Evolutionary conservation across 2,113 vertebrate genomes (phyloP), one percentile per base, ranked within the genome.

Genomic region (Vulpes ferrilata): DNA sequence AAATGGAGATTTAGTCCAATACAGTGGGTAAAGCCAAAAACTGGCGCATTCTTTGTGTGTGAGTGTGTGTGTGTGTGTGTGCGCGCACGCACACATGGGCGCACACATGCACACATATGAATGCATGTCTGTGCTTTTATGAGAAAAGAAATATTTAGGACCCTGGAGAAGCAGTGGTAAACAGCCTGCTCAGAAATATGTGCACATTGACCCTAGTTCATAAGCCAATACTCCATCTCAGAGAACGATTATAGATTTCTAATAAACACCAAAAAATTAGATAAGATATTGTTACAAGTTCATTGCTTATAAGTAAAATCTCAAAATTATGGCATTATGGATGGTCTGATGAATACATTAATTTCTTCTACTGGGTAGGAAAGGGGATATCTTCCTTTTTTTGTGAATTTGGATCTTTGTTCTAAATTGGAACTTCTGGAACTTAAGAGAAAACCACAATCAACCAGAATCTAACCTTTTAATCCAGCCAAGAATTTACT

Each of bases 401-500:
- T 30, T 64, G n/a, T 80, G 20, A 94, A 83, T 55, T 84, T 64
- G 32, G 19, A 13, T 64, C 35, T 83, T 84, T 96, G 8, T 81
- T 92, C 25, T 92, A 94, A 86, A 94, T 11, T 6, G 5, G 11
- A 5, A 73, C 82, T 88, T 91, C 53, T 89, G 38, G 71, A 84
- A 88, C 38, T 92, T 93, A 90, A 80, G 10, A 85, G 27, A 83
- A 95, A 85, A 86, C 1, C 16, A 76, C 23, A 88, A 30, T 27
- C 19, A 95, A 84, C 48, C 57, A 95, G 4, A 88, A 80, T 48
- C 51, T 95, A 81, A 78, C 79, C 15, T 53, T 88, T 90, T 43
- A 59, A 20, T 92, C 22, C n/a, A 96, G 65, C 71, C 71, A 92
- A 65, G 53, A 84, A 35, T 88, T 97, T 64, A 87, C 76, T 81